Conservation (phyloP, 2,888 invertebrate genomes). For the Slavum lentiscoides region DNA sequence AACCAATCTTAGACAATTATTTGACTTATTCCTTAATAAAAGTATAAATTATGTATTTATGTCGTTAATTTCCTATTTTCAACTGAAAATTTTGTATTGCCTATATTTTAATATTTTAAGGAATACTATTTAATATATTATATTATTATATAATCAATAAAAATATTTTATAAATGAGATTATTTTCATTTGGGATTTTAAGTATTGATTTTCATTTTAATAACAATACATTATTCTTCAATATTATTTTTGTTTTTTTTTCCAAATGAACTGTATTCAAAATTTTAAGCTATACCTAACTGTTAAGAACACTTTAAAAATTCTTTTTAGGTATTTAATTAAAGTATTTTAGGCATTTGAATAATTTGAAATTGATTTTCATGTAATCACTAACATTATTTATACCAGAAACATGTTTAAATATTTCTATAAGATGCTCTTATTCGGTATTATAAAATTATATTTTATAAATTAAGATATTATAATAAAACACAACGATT, state of each 20-base stretch:
- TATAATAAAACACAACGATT: not conserved
- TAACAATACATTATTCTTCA: not conserved
- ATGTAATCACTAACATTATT: not conserved
- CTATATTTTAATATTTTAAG: conserved; percentile 7
- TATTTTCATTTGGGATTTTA: not conserved
- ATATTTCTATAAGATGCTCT: too few relatives aligned
- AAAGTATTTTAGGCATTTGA: not conserved
- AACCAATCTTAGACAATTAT: not conserved
- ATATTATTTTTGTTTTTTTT: not conserved
- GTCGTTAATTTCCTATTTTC: conserved; percentile 27
- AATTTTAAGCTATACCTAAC: not conserved
- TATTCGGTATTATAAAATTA: too few relatives aligned
- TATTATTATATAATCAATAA: not conserved
- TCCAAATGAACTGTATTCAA: not conserved
- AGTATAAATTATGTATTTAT: not conserved
- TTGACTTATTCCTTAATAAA: conserved; percentile 2
- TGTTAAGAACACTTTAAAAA: not conserved
- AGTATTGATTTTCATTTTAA: not conserved
- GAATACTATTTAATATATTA: conserved; percentile 15
- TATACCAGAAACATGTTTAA: too few relatives aligned
- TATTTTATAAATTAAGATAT: not conserved
- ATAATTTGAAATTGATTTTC: conserved; percentile 12
- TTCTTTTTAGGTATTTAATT: not conserved
- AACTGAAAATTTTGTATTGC: conserved; percentile 11
- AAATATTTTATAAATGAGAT: not conserved